Conservation (phyloP, 2,113 vertebrate species). For the Ascaphus truei region DNA sequence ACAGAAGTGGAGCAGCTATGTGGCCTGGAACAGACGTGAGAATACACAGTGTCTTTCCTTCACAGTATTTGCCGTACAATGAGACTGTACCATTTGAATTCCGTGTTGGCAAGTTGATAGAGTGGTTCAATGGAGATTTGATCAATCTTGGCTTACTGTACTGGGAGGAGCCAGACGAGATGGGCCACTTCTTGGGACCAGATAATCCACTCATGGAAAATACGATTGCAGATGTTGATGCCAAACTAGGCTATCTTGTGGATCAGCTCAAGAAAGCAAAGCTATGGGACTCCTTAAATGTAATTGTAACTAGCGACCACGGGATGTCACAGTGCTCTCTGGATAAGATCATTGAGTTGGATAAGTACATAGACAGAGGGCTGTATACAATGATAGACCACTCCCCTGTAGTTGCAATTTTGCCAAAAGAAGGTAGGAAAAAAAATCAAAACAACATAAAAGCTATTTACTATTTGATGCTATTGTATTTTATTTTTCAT, state of each 20-base stretch:
- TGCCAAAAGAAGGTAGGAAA: constrained; percentile 82
- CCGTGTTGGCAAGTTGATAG: constrained; percentile 69
- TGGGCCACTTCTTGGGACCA: constrained; percentile 76
- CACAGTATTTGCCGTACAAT: constrained; percentile 73
- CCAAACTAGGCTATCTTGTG: constrained; percentile 80
- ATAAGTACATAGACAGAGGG: constrained; percentile 72
- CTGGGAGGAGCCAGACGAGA: constrained; percentile 87
- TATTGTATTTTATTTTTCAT: too few species aligned
- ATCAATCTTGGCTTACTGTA: constrained; percentile 84
- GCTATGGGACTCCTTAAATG: constrained; percentile 71
- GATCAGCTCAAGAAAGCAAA: constrained; percentile 67
- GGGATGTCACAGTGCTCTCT: constrained; percentile 81
- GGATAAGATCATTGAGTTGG: constrained; percentile 79
- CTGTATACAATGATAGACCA: constrained; percentile 77
- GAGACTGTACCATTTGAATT: constrained; percentile 73
- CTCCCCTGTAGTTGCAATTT: constrained; percentile 78
- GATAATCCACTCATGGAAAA: constrained; percentile 71
- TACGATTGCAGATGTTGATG: constrained; percentile 72
- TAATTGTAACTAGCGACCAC: constrained; percentile 87
- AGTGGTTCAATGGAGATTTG: constrained; percentile 75
- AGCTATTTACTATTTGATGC: too few species aligned
- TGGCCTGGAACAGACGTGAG: constrained; percentile 88
- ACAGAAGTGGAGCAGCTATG: constrained; percentile 78
- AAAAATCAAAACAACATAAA: too few species aligned
- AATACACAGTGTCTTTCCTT: constrained; percentile 72